Evolutionary conservation across 2,888 invertebrate genomes (phyloP), one percentile per base, ranked within the genome.

Genomic region (Macrosoma leucophasiata): DNA sequence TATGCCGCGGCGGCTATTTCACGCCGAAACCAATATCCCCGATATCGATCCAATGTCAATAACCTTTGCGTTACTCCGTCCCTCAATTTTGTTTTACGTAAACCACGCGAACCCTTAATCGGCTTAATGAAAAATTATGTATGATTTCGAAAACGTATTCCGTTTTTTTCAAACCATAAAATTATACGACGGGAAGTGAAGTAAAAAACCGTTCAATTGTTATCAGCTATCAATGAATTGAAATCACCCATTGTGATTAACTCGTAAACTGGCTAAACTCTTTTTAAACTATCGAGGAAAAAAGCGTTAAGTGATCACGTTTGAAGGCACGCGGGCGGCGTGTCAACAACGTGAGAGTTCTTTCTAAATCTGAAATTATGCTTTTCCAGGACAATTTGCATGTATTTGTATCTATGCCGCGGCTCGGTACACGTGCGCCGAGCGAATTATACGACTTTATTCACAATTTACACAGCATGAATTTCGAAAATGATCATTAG

Each of bases 221-320:
- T 74, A 68, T 71, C 67, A 62, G 63, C 66, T 65, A 76, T 79
- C 76, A 81, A 79, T 79, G 62, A 64, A 60, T 41, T 30, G 23
- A 61, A 61, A 73, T 48, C 53, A 50, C 53, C 76, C 54, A 79
- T 82, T 81, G 81, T 78, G 44, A 48, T 39, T 40, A 43, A 48
- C 36, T 43, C 52, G 55, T 55, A 52, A 58, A 53, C 58, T 53
- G 55, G 49, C 44, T 55, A 47, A 59, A 62, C 55, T 53, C 48
- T 70, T 76, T 74, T 69, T 64, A 54, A 46, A 54, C 50, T 58
- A 54, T 57, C 50, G 50, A 42, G 48, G 50, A 57, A 66, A 64
- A 64, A 69, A 51, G 52, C 62, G 48, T 39, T 47, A 37, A 36
- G 13, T 29, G 46, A 50, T 72, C 77, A 77, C 75, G 75, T 78